Percentiles rank a stretch among this genome's conserved stretches.
Evolutionary conservation across 2,797 vertebrate species (phyloP).

Genomic region (Dromococcyx pavoninus): DNA sequence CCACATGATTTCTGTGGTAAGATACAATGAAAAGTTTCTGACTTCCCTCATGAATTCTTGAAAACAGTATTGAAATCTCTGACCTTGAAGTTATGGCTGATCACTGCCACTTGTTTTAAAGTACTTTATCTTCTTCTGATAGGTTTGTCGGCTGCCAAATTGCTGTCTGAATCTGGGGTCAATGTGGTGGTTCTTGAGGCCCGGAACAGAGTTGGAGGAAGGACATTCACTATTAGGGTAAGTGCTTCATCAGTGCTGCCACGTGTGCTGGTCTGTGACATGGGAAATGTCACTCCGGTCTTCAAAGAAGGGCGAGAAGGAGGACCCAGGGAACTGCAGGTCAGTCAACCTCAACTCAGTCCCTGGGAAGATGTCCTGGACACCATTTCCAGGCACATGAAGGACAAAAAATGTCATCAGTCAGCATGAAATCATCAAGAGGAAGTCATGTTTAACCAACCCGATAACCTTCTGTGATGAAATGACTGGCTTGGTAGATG

Average conservation of each 20-base stretch:
- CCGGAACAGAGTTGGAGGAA: constrained; percentile 81
- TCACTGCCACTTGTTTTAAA: not conserved
- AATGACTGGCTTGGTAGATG: not conserved
- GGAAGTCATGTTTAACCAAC: not conserved
- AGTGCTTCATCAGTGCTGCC: not conserved
- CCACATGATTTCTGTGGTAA: not conserved
- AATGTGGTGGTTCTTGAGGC: constrained; percentile 82
- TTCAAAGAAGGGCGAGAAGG: not conserved
- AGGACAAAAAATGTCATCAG: not conserved
- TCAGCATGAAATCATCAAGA: not conserved
- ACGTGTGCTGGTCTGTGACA: rapidly evolving
- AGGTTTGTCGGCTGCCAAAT: constrained; percentile 83
- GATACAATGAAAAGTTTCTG: not conserved
- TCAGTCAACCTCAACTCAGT: not conserved
- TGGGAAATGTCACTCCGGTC: not conserved
- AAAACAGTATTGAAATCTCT: not conserved
- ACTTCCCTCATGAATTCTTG: not conserved
- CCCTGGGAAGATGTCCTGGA: not conserved
- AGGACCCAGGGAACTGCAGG: not conserved
- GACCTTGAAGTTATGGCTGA: not conserved
- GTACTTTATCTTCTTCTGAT: constrained; percentile 3
- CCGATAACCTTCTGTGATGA: not conserved
- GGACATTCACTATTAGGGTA: constrained; percentile 81
- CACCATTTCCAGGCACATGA: not conserved
- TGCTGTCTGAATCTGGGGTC: constrained; percentile 75